Base-by-base conservation (phyloP, 2,888 invertebrate species). In the Thymelicus sylvestris region DNA sequence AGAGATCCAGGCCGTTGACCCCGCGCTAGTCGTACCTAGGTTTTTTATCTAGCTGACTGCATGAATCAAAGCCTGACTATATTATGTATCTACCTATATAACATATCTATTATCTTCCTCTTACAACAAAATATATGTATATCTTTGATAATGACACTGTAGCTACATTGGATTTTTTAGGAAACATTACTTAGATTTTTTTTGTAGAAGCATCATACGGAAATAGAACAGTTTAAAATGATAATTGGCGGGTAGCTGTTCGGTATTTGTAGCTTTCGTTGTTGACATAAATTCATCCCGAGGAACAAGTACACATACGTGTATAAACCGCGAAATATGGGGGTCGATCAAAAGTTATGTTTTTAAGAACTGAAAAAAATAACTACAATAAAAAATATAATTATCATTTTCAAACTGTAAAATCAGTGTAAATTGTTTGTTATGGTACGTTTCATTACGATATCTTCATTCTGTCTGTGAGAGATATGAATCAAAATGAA, bases 1-100 rank as follows among this genome's bases (percentile, higher is more conserved):
- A 59, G 70, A 64, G 59, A 60, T 65, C 50, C 31, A 65, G 70
- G 65, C 5, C 70, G 24, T 65, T 70, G 60, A 70, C 65, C 70
- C 60, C 70, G 52, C 52, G 70, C 59, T 31, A 65, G 59, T 48
- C 65, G 50, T 65, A 50, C 69, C 60, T 65, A 70, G 70, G 12
- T 64, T 69, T 69, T 69, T 69, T 69, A 63, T 50, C 47, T n/a
- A 63, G 3, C 12, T 10, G 12, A 1, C 31, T 10, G 57, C 47
- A 64, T 59, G 57, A 48, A 69, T 66, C 69, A 64, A 64, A 39
- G 55, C 7, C 47, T 38, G 38, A 7, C 13, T 59, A 19, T 19
- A 19, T 19, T 19, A 19, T 19, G 3, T 55, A 24, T 10, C 12
- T n/a, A 50, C 31, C 24, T 44, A 3, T 19, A 2, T 19, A 19